phyloP scores from a whole-genome alignment of 37 sponge, comb jelly and placozoan species.

The Aphrocallistes beatrix region DNA sequence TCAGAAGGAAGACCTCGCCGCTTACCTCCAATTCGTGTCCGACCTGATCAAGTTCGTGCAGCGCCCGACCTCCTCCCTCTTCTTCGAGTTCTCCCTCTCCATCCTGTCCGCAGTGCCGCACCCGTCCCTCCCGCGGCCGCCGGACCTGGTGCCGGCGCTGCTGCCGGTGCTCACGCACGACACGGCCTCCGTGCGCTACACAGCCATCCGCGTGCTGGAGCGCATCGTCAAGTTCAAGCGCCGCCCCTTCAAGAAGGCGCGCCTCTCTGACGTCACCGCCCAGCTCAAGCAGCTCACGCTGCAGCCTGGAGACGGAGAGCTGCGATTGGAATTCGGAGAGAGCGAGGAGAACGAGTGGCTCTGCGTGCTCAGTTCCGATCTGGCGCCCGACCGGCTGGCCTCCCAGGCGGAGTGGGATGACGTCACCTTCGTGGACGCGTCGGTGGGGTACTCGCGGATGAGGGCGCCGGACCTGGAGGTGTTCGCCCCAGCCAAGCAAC shows the following conservation, averaged over 20 bases:
- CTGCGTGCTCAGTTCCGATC: background rate
- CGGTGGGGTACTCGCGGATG: background rate
- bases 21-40: background rate
- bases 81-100: background rate
- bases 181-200: background rate
- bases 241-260: background rate
- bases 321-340: background rate
- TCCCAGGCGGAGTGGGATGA: background rate
- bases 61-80: background rate
- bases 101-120: background rate
- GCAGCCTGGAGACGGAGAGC: background rate
- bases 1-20: background rate
- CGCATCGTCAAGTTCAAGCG: background rate
- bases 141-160: background rate
- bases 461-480: background rate
- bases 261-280: background rate
- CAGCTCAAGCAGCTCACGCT: background rate
- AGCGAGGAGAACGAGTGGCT: slow-evolving; percentile 5
- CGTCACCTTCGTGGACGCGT: background rate
- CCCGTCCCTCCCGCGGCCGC: background rate
- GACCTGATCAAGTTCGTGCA: background rate
- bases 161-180: background rate
- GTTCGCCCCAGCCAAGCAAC: background rate
- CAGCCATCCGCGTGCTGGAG: background rate
- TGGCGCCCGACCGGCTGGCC: background rate